Percentiles rank a stretch among this genome's conserved stretches.
Evolutionary conservation across 1,140 invertebrate genomes (phyloP).

Genomic region (Homalodisca vitripennis): DNA sequence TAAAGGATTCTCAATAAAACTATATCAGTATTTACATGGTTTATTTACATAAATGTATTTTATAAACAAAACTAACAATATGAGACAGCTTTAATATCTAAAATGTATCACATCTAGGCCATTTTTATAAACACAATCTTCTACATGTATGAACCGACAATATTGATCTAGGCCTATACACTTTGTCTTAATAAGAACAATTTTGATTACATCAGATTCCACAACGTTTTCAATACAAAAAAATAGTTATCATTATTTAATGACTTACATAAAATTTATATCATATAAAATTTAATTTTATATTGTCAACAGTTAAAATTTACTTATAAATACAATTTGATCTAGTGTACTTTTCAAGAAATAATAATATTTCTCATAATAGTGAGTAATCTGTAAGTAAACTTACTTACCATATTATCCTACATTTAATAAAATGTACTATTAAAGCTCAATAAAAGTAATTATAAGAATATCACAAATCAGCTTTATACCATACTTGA

Average conservation of each 20-base stretch:
- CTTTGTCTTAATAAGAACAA: neutral
- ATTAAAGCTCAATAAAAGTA: too few species aligned
- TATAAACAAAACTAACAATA: conserved; percentile 2
- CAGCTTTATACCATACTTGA: too few species aligned
- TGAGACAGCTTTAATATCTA: neutral
- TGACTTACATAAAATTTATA: neutral
- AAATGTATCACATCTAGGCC: neutral
- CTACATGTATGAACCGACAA: neutral
- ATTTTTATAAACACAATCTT: neutral
- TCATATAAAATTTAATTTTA: neutral
- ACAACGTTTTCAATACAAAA: neutral
- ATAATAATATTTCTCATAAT: too few species aligned
- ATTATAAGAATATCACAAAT: too few species aligned
- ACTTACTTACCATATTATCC: too few species aligned
- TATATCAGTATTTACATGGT: neutral
- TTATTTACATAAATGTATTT: conserved; percentile 7
- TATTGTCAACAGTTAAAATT: neutral
- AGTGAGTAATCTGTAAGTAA: too few species aligned
- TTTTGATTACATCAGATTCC: neutral
- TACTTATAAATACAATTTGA: neutral
- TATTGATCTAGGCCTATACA: neutral
- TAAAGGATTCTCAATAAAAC: too few species aligned
- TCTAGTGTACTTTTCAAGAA: too few species aligned
- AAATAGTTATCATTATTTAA: neutral
- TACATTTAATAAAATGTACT: too few species aligned